Conservation (phyloP, 2,888 invertebrate species). For the Drosophila testacea region DNA sequence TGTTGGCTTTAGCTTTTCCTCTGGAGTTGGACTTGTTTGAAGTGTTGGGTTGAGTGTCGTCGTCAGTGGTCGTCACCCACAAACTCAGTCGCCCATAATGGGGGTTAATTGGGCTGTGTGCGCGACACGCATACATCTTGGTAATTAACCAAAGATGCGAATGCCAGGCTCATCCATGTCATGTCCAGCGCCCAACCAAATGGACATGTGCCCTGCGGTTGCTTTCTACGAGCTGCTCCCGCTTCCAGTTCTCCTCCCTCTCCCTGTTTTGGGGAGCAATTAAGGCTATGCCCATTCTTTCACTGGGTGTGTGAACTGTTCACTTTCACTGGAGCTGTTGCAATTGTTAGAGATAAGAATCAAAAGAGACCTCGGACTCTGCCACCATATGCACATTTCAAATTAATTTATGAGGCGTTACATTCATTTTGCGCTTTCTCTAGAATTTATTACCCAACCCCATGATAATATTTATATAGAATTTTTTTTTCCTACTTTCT, state of each 20-base stretch:
- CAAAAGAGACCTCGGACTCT: constrained; percentile 20
- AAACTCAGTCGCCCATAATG: constrained; percentile 71
- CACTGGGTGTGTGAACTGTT: constrained; percentile 41
- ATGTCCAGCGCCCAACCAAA: constrained; percentile 39
- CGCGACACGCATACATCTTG: constrained; percentile 84
- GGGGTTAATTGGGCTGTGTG: constrained; percentile 83
- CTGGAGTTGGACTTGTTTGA: constrained; percentile 20
- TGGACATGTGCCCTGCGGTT: constrained; percentile 54
- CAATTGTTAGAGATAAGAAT: constrained; percentile 57
- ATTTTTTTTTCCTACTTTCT: constrained; percentile 40
- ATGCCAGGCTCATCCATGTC: constrained; percentile 52
- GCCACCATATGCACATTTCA: constrained; percentile 65
- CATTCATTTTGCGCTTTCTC: constrained; percentile 66
- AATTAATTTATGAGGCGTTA: constrained; percentile 81
- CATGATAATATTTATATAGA: constrained; percentile 43
- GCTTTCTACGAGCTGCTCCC: constrained; percentile 45
- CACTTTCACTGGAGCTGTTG: constrained; percentile 51
- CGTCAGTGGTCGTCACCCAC: constrained; percentile 56
- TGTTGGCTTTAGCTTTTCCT: constrained; percentile 16
- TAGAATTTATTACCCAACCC: constrained; percentile 54
- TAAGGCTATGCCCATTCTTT: constrained; percentile 47
- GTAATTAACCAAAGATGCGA: constrained; percentile 83
- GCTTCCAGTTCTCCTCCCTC: not conserved
- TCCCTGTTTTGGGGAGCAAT: constrained; percentile 29
- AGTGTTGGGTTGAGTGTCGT: constrained; percentile 35